Conservation (phyloP, 2,113 vertebrate genomes). For the Leptobrachium ailaonicum region DNA sequence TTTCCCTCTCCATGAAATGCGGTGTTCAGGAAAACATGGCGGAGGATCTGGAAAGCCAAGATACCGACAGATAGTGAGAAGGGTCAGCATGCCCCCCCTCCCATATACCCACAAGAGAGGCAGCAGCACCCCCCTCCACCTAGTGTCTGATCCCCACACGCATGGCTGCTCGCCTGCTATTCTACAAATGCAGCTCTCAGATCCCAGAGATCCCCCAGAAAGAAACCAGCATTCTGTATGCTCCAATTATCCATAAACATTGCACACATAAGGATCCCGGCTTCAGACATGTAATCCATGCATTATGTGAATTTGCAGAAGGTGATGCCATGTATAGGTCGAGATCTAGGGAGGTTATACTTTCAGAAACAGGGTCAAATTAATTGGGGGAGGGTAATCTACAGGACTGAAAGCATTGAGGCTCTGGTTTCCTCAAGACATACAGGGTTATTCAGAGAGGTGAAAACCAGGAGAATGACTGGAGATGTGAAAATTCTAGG, state of each 20-base stretch:
- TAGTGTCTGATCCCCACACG: constrained; percentile 68
- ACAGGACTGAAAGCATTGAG: too few species aligned
- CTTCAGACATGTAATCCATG: neutral
- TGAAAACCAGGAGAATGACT: too few species aligned
- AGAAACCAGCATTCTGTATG: constrained; percentile 28
- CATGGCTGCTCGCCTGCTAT: constrained; percentile 76
- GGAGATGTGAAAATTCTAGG: too few species aligned
- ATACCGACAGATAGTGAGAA: neutral
- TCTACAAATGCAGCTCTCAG: constrained; percentile 59
- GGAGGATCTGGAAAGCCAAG: too few species aligned
- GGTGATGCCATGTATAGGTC: constrained; percentile 22
- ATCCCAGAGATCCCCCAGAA: constrained; percentile 28
- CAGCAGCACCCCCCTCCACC: neutral
- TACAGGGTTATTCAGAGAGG: too few species aligned
- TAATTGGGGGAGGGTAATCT: too few species aligned
- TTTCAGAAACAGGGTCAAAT: too few species aligned
- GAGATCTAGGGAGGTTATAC: neutral
- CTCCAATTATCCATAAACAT: constrained; percentile 42
- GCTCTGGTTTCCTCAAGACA: too few species aligned
- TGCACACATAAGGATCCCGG: constrained; percentile 4
- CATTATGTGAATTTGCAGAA: constrained; percentile 17
- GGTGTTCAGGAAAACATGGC: too few species aligned
- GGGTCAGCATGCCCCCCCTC: neutral
- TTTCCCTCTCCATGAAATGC: too few species aligned
- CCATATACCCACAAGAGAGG: neutral